Conservation (phyloP, 2,113 vertebrate genomes). For the Numida meleagris region DNA sequence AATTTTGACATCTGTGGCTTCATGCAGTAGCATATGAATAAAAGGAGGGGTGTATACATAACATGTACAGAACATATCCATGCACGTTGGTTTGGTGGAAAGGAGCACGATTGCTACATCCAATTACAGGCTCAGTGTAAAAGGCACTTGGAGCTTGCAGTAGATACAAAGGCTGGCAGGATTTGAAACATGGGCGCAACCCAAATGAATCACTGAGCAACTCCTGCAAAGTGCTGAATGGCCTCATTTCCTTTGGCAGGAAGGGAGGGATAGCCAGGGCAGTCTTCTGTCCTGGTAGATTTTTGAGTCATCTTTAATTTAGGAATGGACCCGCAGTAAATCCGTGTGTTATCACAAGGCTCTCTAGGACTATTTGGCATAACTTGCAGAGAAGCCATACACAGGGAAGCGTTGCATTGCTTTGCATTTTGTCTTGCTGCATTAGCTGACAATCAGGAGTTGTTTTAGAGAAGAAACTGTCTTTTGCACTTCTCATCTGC, state of each 20-base stretch:
- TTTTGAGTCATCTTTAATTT: not conserved
- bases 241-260: slow-evolving; percentile 28
- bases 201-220: not conserved
- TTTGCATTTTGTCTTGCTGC: not conserved
- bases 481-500: not conserved
- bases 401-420: not conserved
- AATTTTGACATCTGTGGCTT: not conserved
- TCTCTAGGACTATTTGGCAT: not conserved
- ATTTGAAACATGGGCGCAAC: not conserved
- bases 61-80: not conserved
- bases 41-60: not conserved
- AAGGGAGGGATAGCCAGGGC: not conserved
- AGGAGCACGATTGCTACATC: not conserved
- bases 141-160: not conserved
- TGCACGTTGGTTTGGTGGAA: not conserved
- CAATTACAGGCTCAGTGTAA: not conserved
- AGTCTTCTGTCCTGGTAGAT: not conserved
- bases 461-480: not conserved
- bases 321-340: not conserved
- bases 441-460: not conserved
- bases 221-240: slow-evolving; percentile 25
- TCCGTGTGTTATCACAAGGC: not conserved
- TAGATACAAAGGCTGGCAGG: not conserved
- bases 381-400: not conserved
- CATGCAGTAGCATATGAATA: not conserved